These are phyloP conservation scores for Hetaerina titia DNA, from an alignment of 2,888 invertebrate species.

Conservation along the genomic window DNA sequence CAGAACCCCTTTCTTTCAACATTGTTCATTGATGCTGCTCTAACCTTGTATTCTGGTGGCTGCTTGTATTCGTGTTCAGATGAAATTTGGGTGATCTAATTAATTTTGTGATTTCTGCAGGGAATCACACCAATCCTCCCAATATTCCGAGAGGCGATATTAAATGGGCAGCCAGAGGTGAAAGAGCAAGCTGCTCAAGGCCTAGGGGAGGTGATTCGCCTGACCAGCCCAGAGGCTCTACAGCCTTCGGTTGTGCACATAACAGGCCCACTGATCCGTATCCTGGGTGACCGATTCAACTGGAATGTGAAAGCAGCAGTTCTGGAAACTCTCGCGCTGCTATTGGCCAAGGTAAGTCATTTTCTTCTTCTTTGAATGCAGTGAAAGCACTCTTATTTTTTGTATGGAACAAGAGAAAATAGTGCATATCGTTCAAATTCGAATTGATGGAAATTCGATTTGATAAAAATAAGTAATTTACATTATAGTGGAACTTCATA, in stretches of 20 bases:
- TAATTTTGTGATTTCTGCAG: constrained; percentile 75
- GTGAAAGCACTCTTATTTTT: neutral
- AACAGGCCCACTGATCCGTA: constrained; percentile 98
- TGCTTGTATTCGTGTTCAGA: no score
- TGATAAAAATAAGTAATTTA: no score
- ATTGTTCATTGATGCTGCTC: no score
- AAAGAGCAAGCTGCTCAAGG: constrained; percentile 97
- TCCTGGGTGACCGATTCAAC: constrained; percentile 94
- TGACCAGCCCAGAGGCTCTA: constrained; percentile 91
- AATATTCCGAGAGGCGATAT: constrained; percentile 96
- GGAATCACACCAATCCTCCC: constrained; percentile 96
- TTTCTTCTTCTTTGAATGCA: neutral
- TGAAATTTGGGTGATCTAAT: neutral
- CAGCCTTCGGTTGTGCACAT: constrained; percentile 98
- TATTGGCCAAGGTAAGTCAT: constrained; percentile 89
- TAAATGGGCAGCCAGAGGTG: constrained; percentile 96
- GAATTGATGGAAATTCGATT: no score
- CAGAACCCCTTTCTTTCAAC: no score
- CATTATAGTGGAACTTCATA: no score
- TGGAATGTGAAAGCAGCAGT: constrained; percentile 97
- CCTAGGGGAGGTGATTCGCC: constrained; percentile 88
- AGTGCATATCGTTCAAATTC: neutral
- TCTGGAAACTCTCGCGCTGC: constrained; percentile 92
- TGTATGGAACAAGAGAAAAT: neutral
- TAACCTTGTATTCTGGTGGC: no score